Base-by-base conservation (phyloP, 2,113 vertebrate species). In the Otolemur garnettii region DNA sequence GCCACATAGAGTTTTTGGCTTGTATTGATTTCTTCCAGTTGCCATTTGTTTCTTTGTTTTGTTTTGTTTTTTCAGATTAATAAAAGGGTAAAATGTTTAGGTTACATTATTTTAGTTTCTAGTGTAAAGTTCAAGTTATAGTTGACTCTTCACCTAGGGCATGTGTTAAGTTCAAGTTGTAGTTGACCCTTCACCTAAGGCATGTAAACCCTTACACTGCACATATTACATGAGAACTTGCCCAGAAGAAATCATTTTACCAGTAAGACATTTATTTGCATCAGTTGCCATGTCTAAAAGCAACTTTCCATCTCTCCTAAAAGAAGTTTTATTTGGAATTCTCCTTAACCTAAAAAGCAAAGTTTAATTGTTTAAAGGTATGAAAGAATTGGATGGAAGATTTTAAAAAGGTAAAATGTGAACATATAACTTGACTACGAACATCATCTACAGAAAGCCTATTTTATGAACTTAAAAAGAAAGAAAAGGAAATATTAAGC, bases 1-100 rank as follows among this genome's bases (percentile, higher is more conserved):
- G 64, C n/a, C 5, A 38, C n/a, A 1, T 1, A 22, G 57, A 28
- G 21, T 8, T 78, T 87, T 62, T 57, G 81, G 42, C 71, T n/a
- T 11, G 15, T 55, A 66, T 74, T 66, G 96, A 87, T 93, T 91
- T 84, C 38, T 95, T 78, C 53, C 64, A 71, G n/a, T 19, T 69
- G 64, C 81, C 64, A 71, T 77, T 95, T 79, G 8, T 9, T 50
- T 50, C 45, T 9, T 50, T 50, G 45, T 45, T 45, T 45, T 45
- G 45, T 50, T 50, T 50, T 50, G 7, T 50, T 50, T 50, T 50
- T 50, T 50, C 45, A 50, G 45, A 50, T 50, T 50, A 50, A 50
- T 50, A 50, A 9, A 7, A 50, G 45, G 45, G 8, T 50, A 50
- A 50, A 50, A 50, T 50, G 45, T 50, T 50, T 9, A 50, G 7